Evolutionary conservation across 2,113 vertebrate species (phyloP).

Genomic region (Azemiops feae): DNA sequence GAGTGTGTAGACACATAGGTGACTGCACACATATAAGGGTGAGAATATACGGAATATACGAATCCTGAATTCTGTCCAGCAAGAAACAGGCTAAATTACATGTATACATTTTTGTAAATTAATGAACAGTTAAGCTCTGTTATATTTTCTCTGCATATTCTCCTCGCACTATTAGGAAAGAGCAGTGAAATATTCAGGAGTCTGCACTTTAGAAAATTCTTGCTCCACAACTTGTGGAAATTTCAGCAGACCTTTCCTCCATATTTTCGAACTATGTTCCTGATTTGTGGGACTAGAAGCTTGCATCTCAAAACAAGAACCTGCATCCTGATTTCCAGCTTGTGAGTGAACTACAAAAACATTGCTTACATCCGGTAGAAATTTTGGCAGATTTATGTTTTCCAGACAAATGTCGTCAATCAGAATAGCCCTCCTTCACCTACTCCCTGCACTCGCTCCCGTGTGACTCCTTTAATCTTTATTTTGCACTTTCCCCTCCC

Average conservation of each 20-base stretch:
- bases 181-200: not conserved
- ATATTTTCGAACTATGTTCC: not conserved
- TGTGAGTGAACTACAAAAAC: not conserved
- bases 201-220: not conserved
- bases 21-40: not conserved
- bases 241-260: too few relatives aligned
- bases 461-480: too few relatives aligned
- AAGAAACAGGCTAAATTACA: not conserved
- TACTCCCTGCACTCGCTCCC: too few relatives aligned
- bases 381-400: constrained; percentile 37
- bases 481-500: too few relatives aligned
- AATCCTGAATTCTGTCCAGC: not conserved
- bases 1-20: too few relatives aligned
- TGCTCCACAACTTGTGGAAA: not conserved
- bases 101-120: not conserved
- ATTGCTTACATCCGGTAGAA: constrained; percentile 1
- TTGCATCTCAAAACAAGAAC: not conserved
- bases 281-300: not conserved
- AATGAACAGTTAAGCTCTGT: not conserved
- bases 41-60: not conserved
- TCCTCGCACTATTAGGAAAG: not conserved
- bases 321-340: not conserved
- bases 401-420: constrained; percentile 47
- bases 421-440: too few relatives aligned
- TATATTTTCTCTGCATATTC: not conserved